Conservation (phyloP, 1,140 invertebrate species). For the Schmidtea mediterranea region DNA sequence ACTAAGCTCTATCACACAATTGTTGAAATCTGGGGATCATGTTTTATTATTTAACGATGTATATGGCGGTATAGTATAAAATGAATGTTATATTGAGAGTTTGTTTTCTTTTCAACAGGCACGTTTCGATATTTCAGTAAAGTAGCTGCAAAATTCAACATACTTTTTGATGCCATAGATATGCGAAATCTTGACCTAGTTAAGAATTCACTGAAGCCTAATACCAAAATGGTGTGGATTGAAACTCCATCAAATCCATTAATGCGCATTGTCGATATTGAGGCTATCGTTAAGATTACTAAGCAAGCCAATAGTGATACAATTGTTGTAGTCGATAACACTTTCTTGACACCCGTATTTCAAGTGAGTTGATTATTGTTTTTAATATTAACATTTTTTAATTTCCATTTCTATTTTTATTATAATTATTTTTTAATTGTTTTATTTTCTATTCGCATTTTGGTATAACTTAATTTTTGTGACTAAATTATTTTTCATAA, state of each 20-base stretch:
- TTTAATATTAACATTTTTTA: too few relatives aligned
- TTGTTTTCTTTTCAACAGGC: conserved; percentile 14
- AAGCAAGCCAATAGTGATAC: conserved; percentile 35
- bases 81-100: neutral
- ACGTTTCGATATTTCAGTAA: conserved; percentile 39
- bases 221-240: conserved; percentile 82
- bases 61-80: conserved; percentile 44
- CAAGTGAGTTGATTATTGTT: too few relatives aligned
- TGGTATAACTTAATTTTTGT: too few relatives aligned
- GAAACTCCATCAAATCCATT: conserved; percentile 93
- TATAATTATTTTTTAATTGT: too few relatives aligned
- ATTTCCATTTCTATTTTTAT: too few relatives aligned
- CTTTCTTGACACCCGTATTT: conserved; percentile 77
- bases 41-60: conserved; percentile 67
- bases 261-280: conserved; percentile 65
- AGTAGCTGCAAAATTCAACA: conserved; percentile 36
- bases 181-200: conserved; percentile 40
- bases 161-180: conserved; percentile 54
- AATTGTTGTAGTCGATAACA: conserved; percentile 76
- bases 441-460: too few relatives aligned
- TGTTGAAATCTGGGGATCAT: conserved; percentile 60
- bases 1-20: conserved; percentile 40
- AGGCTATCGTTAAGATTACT: conserved; percentile 38
- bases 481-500: too few relatives aligned
- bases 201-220: conserved; percentile 40